A percentile compares a stretch with the other conserved stretches of the same genome.
phyloP scores from a whole-genome alignment of 2,888 invertebrate species.

The Odontomyia ornata region DNA sequence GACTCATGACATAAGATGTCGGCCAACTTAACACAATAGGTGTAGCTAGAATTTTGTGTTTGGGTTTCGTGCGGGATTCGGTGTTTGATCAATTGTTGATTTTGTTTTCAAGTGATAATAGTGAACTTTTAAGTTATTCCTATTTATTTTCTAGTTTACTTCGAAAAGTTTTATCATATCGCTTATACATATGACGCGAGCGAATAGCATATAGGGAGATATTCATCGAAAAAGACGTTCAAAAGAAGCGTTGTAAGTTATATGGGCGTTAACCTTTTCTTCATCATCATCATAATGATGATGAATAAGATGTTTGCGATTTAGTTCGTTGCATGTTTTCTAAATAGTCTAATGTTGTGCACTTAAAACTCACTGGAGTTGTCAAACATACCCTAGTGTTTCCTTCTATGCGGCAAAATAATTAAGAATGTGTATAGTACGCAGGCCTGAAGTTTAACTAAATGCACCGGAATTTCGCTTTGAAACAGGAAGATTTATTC shows the following conservation, averaged over 20 bases:
- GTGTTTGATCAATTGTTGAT: background rate
- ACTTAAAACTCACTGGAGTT: too few relatives aligned
- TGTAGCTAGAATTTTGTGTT: conserved; percentile 35
- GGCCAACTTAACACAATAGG: conserved; percentile 21
- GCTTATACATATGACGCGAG: conserved; percentile 9
- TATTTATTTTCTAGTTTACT: background rate
- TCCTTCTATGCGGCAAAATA: too few relatives aligned
- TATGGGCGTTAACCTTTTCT: conserved; percentile 41
- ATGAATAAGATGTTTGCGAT: background rate
- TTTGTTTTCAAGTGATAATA: background rate
- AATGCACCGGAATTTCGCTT: too few relatives aligned
- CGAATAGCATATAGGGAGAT: background rate
- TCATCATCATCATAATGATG: background rate
- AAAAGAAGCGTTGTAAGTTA: conserved; percentile 38
- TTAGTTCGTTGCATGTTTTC: too few relatives aligned
- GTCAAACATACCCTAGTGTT: too few relatives aligned
- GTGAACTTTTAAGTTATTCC: background rate
- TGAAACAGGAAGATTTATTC: too few relatives aligned
- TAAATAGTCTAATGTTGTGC: too few relatives aligned
- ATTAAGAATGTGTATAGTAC: too few relatives aligned
- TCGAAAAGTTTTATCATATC: background rate
- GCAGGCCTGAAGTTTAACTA: too few relatives aligned
- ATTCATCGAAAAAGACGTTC: background rate
- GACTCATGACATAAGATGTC: background rate
- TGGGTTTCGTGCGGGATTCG: conserved; percentile 22